Conservation (phyloP, 92 coral and sea anemone species). For the Galaxea fascicularis region DNA sequence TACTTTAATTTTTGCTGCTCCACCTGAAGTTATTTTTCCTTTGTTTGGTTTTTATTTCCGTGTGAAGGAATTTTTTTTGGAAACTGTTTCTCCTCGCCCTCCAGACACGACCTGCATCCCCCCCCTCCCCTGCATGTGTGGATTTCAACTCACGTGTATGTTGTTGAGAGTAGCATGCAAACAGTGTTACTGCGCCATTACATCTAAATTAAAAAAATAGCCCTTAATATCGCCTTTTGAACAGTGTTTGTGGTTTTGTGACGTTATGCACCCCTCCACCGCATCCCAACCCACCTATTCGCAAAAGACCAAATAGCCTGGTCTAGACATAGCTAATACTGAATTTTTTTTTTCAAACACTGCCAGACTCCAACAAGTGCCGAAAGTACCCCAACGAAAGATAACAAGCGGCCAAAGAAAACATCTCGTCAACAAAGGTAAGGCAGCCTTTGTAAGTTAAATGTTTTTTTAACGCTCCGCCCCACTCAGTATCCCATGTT, state of each 20-base stretch:
- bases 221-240: conserved; percentile 16
- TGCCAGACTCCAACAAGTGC: conserved; percentile 36
- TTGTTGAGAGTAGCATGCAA: neutral
- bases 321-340: neutral
- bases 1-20: neutral
- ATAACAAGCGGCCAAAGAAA: conserved; percentile 20
- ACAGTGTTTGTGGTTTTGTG: conserved; percentile 16
- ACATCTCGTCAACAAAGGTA: conserved; percentile 18
- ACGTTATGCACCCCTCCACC: too few species aligned
- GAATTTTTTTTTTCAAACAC: conserved; percentile 1
- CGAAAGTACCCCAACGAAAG: conserved; percentile 24
- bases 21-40: conserved; percentile 12
- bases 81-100: neutral
- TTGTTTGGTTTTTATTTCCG: conserved; percentile 15
- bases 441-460: neutral
- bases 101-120: neutral
- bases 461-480: conserved; percentile 11
- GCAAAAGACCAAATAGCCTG: conserved; percentile 4
- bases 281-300: neutral
- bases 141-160: conserved; percentile 4
- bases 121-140: conserved; percentile 2
- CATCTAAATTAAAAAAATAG: conserved; percentile 12
- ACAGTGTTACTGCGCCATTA: conserved; percentile 21
- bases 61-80: conserved; percentile 11
- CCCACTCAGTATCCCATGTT: conserved; percentile 19